phyloP scores from a whole-genome alignment of 2,113 vertebrate genomes.

The Chionomys nivalis region DNA sequence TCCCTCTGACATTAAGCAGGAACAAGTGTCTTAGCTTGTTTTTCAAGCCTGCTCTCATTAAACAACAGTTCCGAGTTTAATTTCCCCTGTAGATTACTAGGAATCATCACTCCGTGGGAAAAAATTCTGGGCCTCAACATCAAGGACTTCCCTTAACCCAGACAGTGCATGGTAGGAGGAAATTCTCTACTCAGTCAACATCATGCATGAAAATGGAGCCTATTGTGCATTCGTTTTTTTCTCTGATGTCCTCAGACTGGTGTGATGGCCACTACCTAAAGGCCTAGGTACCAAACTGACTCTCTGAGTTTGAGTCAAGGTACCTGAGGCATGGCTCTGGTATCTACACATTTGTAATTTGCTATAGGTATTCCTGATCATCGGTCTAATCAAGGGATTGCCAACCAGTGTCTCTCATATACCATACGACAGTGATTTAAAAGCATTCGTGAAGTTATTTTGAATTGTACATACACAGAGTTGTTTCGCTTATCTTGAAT shows the following conservation, averaged over 20 bases:
- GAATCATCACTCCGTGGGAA: not conserved
- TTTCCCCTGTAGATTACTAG: not conserved
- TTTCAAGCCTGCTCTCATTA: not conserved
- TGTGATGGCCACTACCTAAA: accelerated
- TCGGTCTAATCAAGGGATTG: not conserved
- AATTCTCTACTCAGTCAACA: not conserved
- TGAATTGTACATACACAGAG: not conserved
- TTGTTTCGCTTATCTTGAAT: not conserved
- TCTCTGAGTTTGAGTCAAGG: not conserved
- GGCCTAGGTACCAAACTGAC: not conserved
- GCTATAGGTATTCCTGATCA: not conserved
- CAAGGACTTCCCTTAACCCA: not conserved
- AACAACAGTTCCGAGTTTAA: not conserved
- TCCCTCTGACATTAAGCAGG: not conserved
- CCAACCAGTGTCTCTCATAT: no score
- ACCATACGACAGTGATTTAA: not conserved
- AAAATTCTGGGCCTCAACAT: not conserved
- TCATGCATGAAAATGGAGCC: not conserved
- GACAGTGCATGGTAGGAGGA: not conserved
- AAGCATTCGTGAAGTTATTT: not conserved
- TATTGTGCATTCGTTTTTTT: not conserved
- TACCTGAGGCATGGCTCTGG: not conserved
- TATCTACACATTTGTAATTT: not conserved
- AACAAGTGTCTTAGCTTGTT: not conserved
- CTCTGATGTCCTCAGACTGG: not conserved